These are phyloP conservation scores for Acanthacorydalis orientalis DNA, from an alignment of 2,888 invertebrate genomes.

Conservation along the genomic window DNA sequence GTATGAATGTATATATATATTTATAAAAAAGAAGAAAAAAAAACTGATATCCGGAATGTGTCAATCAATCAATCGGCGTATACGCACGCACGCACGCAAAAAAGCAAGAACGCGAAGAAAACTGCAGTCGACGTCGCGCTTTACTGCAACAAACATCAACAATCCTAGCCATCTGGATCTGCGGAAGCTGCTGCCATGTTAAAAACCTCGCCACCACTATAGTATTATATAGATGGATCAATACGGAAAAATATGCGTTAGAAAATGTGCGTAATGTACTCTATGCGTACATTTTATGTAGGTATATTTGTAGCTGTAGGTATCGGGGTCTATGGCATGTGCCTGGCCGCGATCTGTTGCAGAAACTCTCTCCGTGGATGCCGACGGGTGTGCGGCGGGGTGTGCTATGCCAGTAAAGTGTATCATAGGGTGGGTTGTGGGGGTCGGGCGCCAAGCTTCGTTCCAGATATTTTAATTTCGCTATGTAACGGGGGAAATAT, in stretches of 20 bases:
- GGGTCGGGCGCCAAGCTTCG: background rate
- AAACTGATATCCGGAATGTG: too few relatives aligned
- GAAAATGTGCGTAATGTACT: constrained; percentile 8
- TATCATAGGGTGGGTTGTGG: background rate
- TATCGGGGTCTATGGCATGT: background rate
- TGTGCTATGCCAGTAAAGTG: background rate
- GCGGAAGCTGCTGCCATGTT: constrained; percentile 4
- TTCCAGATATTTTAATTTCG: background rate
- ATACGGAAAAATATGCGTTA: constrained; percentile 8
- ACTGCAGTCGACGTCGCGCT: too few relatives aligned
- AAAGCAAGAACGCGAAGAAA: too few relatives aligned
- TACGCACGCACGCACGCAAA: too few relatives aligned
- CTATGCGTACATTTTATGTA: constrained; percentile 7
- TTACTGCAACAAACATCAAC: background rate
- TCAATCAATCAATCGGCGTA: too few relatives aligned
- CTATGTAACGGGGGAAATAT: background rate
- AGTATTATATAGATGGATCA: constrained; percentile 7
- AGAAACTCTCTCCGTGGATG: background rate
- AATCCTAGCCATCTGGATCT: constrained; percentile 1
- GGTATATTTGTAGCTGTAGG: constrained; percentile 3
- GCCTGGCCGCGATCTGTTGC: background rate
- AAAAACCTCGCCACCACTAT: constrained; percentile 6
- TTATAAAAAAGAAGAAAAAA: too few relatives aligned
- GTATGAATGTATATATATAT: too few relatives aligned
- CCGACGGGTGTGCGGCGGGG: background rate